phyloP scores from a whole-genome alignment of 2,888 invertebrate genomes.

The Abrostola tripartita region DNA sequence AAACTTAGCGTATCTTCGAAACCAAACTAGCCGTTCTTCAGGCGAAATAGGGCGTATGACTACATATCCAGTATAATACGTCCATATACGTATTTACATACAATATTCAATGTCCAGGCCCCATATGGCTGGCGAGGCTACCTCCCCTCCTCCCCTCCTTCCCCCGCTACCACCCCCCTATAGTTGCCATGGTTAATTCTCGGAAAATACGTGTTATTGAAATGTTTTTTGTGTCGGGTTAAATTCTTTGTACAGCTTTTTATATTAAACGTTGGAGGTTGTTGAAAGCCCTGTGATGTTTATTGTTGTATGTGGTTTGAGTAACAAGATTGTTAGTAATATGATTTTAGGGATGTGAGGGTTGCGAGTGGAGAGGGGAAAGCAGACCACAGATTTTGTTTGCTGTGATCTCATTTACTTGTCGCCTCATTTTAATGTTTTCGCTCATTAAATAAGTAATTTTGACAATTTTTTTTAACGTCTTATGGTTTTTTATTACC shows the following conservation, averaged over 20 bases:
- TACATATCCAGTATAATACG: background rate
- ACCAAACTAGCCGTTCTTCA: conserved; percentile 8
- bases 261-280: conserved; percentile 10
- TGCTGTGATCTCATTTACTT: too few species aligned
- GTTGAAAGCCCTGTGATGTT: background rate
- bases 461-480: too few species aligned
- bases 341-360: too few species aligned
- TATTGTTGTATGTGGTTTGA: too few species aligned
- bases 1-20: conserved; percentile 16
- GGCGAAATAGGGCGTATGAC: too few species aligned
- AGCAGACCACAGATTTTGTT: too few species aligned
- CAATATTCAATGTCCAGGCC: conserved; percentile 59
- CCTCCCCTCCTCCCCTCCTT: conserved; percentile 40
- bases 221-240: conserved; percentile 36
- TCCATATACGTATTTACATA: conserved; percentile 49
- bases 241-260: conserved; percentile 8
- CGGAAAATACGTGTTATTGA: conserved; percentile 38
- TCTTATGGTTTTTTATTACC: too few species aligned
- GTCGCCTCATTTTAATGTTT: too few species aligned
- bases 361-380: too few species aligned
- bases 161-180: conserved; percentile 22
- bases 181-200: conserved; percentile 51
- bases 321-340: too few species aligned
- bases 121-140: conserved; percentile 55
- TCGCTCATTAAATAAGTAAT: too few species aligned